A percentile compares a stretch with the other conserved stretches of the same genome.
Conservation (phyloP, 2,797 vertebrate genomes). For the Mustela erminea region DNA sequence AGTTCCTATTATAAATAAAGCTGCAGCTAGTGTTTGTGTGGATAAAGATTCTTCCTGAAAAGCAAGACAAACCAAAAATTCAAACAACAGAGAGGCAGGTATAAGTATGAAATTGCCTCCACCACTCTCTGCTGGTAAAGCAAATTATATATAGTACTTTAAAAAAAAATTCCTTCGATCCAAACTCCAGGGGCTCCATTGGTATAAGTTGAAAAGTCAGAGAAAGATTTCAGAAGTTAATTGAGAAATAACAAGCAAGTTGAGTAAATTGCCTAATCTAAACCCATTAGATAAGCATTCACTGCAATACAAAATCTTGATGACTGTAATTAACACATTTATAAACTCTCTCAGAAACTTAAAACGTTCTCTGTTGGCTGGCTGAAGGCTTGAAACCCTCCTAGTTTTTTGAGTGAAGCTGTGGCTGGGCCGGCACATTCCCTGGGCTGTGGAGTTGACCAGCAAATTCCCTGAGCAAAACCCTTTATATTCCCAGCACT, state of each 20-base stretch:
- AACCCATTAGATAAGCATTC: slow-evolving; percentile 60
- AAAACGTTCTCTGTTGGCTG: slow-evolving; percentile 53
- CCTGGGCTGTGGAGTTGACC: background rate
- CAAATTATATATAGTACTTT: background rate
- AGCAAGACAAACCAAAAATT: background rate
- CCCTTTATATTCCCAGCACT: background rate
- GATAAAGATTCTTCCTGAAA: background rate
- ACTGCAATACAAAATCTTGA: slow-evolving; percentile 63
- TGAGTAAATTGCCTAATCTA: slow-evolving; percentile 66
- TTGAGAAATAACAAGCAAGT: slow-evolving; percentile 67
- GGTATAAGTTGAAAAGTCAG: slow-evolving; percentile 28
- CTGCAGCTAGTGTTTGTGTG: background rate
- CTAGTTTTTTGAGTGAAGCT: background rate
- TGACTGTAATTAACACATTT: slow-evolving; percentile 68
- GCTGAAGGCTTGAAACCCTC: slow-evolving; percentile 35
- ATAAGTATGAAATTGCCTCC: background rate
- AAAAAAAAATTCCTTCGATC: background rate
- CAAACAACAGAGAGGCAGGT: background rate
- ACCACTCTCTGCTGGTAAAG: background rate
- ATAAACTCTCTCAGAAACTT: slow-evolving; percentile 60
- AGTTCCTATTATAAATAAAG: slow-evolving; percentile 31
- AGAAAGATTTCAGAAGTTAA: slow-evolving; percentile 62
- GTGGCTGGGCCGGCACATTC: background rate
- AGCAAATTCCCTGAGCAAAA: background rate
- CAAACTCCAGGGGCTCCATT: background rate